These are phyloP conservation scores for Penaeus indicus DNA, from an alignment of 1,140 invertebrate genomes.

Conservation along the genomic window DNA sequence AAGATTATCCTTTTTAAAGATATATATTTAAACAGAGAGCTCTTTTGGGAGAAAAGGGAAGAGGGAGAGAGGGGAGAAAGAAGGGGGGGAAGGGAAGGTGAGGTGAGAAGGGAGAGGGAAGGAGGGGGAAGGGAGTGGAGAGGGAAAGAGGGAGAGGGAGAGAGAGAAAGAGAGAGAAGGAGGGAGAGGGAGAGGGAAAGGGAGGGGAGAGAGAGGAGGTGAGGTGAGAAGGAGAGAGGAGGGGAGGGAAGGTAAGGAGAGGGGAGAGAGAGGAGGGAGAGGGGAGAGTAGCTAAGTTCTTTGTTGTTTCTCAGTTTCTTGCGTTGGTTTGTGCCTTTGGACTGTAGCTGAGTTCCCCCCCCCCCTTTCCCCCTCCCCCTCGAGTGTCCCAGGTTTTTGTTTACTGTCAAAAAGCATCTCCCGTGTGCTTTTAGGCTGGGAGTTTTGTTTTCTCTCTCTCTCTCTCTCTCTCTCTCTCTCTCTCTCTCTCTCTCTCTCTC, in stretches of 20 bases:
- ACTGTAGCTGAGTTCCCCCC: too few species aligned
- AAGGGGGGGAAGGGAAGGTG: not conserved
- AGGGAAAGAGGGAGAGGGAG: slow-evolving; percentile 3
- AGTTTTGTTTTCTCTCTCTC: not conserved
- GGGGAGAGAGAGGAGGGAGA: not conserved
- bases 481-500: not conserved
- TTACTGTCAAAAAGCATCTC: too few species aligned
- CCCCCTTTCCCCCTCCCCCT: too few species aligned
- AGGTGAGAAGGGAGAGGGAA: not conserved
- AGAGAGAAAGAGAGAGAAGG: slow-evolving; percentile 4
- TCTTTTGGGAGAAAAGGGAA: not conserved
- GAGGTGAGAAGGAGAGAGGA: too few species aligned
- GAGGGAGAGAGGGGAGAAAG: slow-evolving; percentile 18
- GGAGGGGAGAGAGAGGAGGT: not conserved
- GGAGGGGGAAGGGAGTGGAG: not conserved
- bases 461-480: not conserved
- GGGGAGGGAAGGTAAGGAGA: not conserved
- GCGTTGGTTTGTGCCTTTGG: too few species aligned
- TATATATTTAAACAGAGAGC: not conserved
- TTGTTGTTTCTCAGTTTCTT: too few species aligned
- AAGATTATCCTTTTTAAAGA: too few species aligned
- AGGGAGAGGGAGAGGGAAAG: not conserved
- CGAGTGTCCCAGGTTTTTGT: too few species aligned
- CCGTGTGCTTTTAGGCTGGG: too few species aligned
- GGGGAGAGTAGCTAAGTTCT: not conserved